Evolutionary conservation across 2,797 vertebrate genomes (phyloP).

Genomic region (Sebastes baramenuke): DNA sequence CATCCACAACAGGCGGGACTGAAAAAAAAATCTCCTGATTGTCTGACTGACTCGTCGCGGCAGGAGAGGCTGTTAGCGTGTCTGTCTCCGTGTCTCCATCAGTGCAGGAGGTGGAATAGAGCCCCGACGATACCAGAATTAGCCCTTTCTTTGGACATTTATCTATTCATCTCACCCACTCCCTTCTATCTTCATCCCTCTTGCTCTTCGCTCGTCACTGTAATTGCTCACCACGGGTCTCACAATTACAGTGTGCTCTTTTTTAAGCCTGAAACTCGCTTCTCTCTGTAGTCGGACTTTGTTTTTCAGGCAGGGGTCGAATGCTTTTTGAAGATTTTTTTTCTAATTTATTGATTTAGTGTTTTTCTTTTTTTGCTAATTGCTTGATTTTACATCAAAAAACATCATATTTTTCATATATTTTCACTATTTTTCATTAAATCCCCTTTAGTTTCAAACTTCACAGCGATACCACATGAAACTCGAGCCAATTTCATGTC

Average conservation of each 20-base stretch:
- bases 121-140: constrained; percentile 13
- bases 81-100: constrained; percentile 9
- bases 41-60: constrained; percentile 1
- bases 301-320: not conserved
- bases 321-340: not conserved
- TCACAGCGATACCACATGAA: not conserved
- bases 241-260: not conserved
- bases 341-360: not conserved
- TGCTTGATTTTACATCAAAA: not conserved
- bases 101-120: constrained; percentile 16
- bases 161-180: constrained; percentile 37
- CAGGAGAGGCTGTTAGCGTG: constrained; percentile 23
- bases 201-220: not conserved
- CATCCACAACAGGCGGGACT: not conserved
- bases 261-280: not conserved
- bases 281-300: not conserved
- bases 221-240: constrained; percentile 27
- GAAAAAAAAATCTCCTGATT: not conserved
- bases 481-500: constrained; percentile 6
- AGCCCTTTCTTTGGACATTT: constrained; percentile 29
- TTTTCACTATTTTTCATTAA: not conserved
- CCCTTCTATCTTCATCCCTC: constrained; percentile 26
- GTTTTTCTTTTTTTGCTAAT: not conserved
- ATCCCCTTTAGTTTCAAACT: constrained; percentile 19
- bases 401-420: fast-evolving